Conservation (phyloP, 2,888 invertebrate species). For the Escarpia spicata region DNA sequence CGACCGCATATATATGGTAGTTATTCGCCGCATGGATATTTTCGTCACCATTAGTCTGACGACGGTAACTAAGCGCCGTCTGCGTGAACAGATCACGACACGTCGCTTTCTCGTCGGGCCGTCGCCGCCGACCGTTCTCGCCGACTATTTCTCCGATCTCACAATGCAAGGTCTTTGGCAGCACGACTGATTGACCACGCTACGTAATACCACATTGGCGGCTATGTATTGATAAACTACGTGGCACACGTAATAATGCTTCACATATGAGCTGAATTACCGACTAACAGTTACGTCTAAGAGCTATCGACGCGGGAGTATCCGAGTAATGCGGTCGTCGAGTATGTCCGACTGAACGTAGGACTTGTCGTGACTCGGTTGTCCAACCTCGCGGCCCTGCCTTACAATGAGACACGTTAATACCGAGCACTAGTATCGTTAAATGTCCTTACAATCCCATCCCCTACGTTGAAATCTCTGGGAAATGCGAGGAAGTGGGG, state of each 20-base stretch:
- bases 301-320: background rate
- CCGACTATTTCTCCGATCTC: background rate
- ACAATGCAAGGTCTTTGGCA: background rate
- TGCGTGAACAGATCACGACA: background rate
- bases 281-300: background rate
- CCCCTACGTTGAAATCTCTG: background rate
- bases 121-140: background rate
- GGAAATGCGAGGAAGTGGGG: background rate
- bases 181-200: background rate
- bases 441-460: background rate
- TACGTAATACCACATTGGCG: slow-evolving; percentile 1
- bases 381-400: background rate
- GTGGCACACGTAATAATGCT: background rate
- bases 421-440: background rate
- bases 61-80: background rate
- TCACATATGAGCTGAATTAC: slow-evolving; percentile 7
- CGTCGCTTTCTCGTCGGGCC: background rate
- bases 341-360: background rate
- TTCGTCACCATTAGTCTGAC: background rate
- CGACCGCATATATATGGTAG: background rate
- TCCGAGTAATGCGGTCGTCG: background rate
- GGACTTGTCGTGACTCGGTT: background rate
- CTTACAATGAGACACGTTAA: background rate
- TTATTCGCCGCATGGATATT: background rate
- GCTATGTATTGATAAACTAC: background rate